Conservation (phyloP, 2,113 vertebrate genomes). For the Chloebia gouldiae region DNA sequence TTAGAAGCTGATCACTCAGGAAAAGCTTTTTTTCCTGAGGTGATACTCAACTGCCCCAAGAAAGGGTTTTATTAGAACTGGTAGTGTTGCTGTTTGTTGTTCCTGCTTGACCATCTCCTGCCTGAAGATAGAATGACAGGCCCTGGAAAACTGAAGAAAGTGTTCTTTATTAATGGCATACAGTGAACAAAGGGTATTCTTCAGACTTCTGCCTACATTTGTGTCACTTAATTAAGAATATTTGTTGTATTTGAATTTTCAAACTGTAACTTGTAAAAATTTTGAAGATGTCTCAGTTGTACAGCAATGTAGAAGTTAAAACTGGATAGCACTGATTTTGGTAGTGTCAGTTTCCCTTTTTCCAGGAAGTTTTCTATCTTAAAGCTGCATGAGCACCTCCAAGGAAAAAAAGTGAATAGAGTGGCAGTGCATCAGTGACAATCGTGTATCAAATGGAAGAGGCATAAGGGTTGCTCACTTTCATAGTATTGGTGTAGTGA, state of each 20-base stretch:
- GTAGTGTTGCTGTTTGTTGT: background rate
- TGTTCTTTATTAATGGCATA: background rate
- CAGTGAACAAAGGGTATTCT: background rate
- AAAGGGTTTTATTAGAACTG: background rate
- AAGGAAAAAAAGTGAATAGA: background rate
- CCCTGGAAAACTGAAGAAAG: background rate
- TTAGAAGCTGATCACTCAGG: background rate
- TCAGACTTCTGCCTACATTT: background rate
- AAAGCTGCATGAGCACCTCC: background rate
- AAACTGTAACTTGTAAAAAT: background rate
- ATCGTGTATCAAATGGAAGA: background rate
- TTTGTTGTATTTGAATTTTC: background rate
- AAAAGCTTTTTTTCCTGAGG: background rate
- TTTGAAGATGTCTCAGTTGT: background rate
- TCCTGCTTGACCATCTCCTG: background rate
- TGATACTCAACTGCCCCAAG: background rate
- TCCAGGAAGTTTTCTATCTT: background rate
- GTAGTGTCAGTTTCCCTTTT: background rate
- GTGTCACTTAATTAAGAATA: background rate
- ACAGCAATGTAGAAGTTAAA: background rate
- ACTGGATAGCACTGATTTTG: background rate
- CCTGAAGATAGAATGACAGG: background rate
- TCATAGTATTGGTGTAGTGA: background rate
- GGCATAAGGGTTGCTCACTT: background rate
- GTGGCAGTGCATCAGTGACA: background rate